Percentiles rank a stretch among this genome's conserved stretches.
These are phyloP conservation scores for Danaus melanippus DNA, from an alignment of 1,140 invertebrate species.

Conservation along the genomic window DNA sequence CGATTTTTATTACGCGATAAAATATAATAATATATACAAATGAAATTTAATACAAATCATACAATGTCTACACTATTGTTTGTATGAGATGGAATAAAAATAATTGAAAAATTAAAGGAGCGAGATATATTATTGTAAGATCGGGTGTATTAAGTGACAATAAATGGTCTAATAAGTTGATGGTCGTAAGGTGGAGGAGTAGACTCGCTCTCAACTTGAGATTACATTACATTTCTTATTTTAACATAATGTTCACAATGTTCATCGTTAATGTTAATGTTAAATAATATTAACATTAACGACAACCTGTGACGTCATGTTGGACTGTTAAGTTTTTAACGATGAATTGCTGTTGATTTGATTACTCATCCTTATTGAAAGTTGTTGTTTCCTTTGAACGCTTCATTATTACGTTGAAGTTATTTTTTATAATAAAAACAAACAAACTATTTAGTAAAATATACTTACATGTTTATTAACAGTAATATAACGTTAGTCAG, in stretches of 20 bases:
- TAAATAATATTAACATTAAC: too few relatives aligned
- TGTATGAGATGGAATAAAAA: constrained; percentile 7
- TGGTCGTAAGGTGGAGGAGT: constrained; percentile 7
- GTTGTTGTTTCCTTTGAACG: constrained; percentile 53
- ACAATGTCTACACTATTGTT: too few relatives aligned
- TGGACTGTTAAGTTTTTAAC: constrained; percentile 64
- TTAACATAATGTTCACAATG: constrained; percentile 38
- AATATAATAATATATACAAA: too few relatives aligned
- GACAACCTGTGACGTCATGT: constrained; percentile 12
- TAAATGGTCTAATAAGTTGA: background rate
- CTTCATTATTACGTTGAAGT: constrained; percentile 58
- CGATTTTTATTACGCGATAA: background rate
- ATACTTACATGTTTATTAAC: constrained; percentile 55
- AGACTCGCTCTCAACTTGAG: constrained; percentile 42
- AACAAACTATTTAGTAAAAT: constrained; percentile 61
- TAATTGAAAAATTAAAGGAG: too few relatives aligned
- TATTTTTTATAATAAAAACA: constrained; percentile 38
- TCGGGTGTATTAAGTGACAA: too few relatives aligned
- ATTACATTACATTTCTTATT: constrained; percentile 71
- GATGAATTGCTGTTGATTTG: constrained; percentile 65
- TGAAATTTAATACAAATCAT: too few relatives aligned
- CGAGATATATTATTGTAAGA: too few relatives aligned
- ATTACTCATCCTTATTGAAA: constrained; percentile 67
- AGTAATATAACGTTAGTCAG: constrained; percentile 62
- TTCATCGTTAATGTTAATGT: constrained; percentile 1